Base-by-base conservation (phyloP, 1,140 invertebrate genomes). In the Lepidurus packardi region DNA sequence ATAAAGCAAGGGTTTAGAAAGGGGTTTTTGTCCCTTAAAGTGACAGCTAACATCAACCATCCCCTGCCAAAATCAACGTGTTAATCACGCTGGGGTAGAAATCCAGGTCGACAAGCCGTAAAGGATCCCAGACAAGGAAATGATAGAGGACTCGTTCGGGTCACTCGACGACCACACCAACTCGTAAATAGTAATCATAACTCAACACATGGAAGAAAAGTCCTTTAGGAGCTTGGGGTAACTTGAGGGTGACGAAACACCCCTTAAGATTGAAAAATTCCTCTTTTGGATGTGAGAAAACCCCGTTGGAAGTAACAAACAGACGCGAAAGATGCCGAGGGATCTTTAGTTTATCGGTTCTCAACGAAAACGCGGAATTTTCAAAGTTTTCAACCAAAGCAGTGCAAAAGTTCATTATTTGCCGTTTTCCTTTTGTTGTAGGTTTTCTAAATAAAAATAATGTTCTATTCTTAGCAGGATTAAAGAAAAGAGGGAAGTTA, bases 101-200 rank as follows among this genome's bases (percentile, higher is more conserved):
- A 65, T 65, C 8, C 53, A 65, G 53, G 16, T 65, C 53, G 53
- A 65, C 53, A 65, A 65, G 53, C 53, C 21, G 53, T 65, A n/a
- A 65, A 65, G n/a, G 53, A 21, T 7, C 53, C 13, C 21, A 3
- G n/a, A 21, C 53, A 65, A 65, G 53, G 6, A 65, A 65, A 65
- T 65, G 53, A 65, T 65, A 65, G 53, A 65, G 53, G 53, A 0
- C n/a, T 16, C 5, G 53, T 65, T 65, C 53, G 53, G 53, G 53
- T 11, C 16, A 21, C 53, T 65, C 53, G 53, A 3, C 21, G 53
- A 21, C 21, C 53, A 65, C 53, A 65, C 53, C 53, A 65, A 7
- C 53, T 65, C 53, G 53, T 65, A 21, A 65, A 65, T n/a, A 65
- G 53, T 65, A 65, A 65, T 65, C n/a, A 65, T 7, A 65, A 7